phyloP scores from a whole-genome alignment of 2,888 invertebrate genomes.

The Ashinkailepas kermadecensis region DNA sequence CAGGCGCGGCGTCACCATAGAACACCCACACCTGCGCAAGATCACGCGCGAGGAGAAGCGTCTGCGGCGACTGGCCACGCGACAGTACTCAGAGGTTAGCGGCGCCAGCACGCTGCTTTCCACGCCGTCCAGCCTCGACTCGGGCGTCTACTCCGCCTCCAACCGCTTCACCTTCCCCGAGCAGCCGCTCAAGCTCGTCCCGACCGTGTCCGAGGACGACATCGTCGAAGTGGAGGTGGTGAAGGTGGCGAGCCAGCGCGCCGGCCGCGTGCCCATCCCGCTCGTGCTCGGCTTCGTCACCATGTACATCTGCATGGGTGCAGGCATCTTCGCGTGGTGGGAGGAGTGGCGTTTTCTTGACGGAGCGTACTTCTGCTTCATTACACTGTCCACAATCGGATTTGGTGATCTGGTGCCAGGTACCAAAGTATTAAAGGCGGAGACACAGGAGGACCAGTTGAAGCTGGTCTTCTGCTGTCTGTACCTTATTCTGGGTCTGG shows the following conservation, averaged over 20 bases:
- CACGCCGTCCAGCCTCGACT: slow-evolving; percentile 14
- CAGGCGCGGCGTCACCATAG: background rate
- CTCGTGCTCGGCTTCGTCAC: slow-evolving; percentile 59
- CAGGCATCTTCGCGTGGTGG: slow-evolving; percentile 68
- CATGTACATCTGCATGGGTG: slow-evolving; percentile 66
- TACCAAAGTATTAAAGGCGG: slow-evolving; percentile 42
- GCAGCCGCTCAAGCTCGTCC: background rate
- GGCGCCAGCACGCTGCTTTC: slow-evolving; percentile 7
- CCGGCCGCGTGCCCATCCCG: slow-evolving; percentile 51
- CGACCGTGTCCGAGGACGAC: background rate
- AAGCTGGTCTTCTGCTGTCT: slow-evolving; percentile 72
- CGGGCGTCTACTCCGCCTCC: slow-evolving; percentile 8
- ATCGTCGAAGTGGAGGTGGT: background rate
- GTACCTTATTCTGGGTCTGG: slow-evolving; percentile 67
- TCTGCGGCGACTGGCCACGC: slow-evolving; percentile 7
- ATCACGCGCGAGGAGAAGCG: slow-evolving; percentile 11
- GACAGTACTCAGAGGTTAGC: background rate
- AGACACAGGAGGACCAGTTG: slow-evolving; percentile 51
- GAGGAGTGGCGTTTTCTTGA: slow-evolving; percentile 73
- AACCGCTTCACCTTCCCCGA: slow-evolving; percentile 9
- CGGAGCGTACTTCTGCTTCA: slow-evolving; percentile 76
- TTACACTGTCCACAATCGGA: slow-evolving; percentile 73
- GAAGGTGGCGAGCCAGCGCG: slow-evolving; percentile 7
- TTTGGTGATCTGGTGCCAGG: slow-evolving; percentile 68
- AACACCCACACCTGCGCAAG: slow-evolving; percentile 25